Base-by-base conservation (phyloP, 2,888 invertebrate species). In the Harpagoxenus sublaevis region DNA sequence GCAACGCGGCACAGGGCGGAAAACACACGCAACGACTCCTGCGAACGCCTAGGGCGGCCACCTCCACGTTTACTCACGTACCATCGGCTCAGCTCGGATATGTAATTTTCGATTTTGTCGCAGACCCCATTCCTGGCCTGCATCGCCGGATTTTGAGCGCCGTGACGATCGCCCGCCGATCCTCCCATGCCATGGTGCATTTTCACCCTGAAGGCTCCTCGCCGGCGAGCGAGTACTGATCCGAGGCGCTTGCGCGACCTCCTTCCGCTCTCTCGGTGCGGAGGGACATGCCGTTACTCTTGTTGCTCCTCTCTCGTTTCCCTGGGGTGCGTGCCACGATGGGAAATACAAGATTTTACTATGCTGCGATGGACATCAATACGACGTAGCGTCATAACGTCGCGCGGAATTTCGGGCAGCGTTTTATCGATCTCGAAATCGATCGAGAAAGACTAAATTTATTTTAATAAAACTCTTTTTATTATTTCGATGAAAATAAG, bases 71-170 rank as follows among this genome's bases (percentile, higher is more conserved):
- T 57, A 83, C 35, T 87, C 70, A 94, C 96, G 95, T 95, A 96
- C 97, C 97, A 97, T 96, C 97, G 96, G 95, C 97, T 97, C 84
- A 97, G 95, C 94, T 97, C 97, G 83, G 96, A 96, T 93, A 97
- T 96, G 95, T 97, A 97, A 92, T 95, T 95, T 93, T 97, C 97
- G 89, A 97, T 95, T 96, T 96, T 97, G 94, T 97, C 96, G 95
- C 97, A 97, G 94, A 97, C 96, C 94, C 96, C 96, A 70, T 89
- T 94, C 86, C 93, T 92, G 82, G 94, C 92, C 90, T 94, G 94
- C 93, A 94, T 94, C 87, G 90, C 91, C 81, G 91, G 86, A 89
- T 92, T 94, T 91, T 93, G 92, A 89, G 91, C 90, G 84, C 90
- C 91, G 90, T 91, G 93, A 89, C 93, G 94, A 88, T 92, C 93